Evolutionary conservation across 2,113 vertebrate genomes (phyloP).

Genomic region (Epinephelus lanceolatus): DNA sequence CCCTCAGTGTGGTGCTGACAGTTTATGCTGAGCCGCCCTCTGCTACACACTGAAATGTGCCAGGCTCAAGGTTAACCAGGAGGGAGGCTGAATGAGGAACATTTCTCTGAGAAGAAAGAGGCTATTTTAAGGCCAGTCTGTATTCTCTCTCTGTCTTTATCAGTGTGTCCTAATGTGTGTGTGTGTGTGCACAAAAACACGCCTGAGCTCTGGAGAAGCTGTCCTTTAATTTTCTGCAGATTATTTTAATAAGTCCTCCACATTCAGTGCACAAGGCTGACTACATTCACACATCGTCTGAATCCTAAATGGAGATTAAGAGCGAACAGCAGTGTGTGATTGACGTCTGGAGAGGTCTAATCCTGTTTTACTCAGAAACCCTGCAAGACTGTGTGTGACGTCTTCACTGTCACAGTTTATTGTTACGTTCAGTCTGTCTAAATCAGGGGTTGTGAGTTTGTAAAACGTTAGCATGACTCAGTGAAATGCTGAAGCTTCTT

Average conservation of each 20-base stretch:
- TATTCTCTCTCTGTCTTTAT: conserved; percentile 20
- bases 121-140: conserved; percentile 27
- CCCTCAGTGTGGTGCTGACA: conserved; percentile 45
- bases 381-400: background rate
- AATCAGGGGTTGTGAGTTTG: background rate
- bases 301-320: conserved; percentile 21
- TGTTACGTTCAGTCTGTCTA: background rate
- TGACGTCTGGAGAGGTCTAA: conserved; percentile 5
- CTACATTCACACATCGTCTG: conserved; percentile 13
- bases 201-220: conserved; percentile 6
- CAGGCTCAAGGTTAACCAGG: conserved; percentile 60
- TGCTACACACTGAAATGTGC: conserved; percentile 25
- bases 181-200: conserved; percentile 4
- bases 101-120: conserved; percentile 35
- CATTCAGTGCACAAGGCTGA: conserved; percentile 8
- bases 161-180: background rate
- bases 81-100: conserved; percentile 33
- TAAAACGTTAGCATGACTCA: background rate
- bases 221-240: conserved; percentile 32
- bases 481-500: background rate
- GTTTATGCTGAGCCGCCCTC: conserved; percentile 36
- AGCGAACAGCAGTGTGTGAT: background rate
- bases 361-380: conserved; percentile 15
- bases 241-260: conserved; percentile 27
- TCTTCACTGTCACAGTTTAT: background rate